phyloP scores from a whole-genome alignment of 2,113 vertebrate genomes.

The Malurus alboscapulatus region DNA sequence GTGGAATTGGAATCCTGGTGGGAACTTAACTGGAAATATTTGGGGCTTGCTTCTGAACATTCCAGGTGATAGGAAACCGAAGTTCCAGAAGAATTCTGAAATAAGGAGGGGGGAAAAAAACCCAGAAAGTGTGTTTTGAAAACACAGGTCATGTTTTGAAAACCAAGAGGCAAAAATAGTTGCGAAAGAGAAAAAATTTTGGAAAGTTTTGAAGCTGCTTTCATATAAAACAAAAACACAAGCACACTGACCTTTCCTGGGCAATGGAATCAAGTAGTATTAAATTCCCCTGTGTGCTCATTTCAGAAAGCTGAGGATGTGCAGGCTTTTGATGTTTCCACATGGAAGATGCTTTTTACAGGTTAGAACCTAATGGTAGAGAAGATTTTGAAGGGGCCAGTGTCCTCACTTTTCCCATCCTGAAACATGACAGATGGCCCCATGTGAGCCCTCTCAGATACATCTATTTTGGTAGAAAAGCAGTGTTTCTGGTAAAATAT shows the following conservation, averaged over 20 bases:
- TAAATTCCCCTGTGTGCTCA: background rate
- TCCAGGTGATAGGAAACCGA: background rate
- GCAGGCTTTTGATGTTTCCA: background rate
- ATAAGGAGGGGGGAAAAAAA: background rate
- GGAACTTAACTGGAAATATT: background rate
- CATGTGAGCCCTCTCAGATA: background rate
- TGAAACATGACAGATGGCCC: background rate
- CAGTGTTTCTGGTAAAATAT: background rate
- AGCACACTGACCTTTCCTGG: background rate
- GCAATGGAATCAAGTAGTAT: background rate
- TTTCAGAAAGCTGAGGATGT: background rate
- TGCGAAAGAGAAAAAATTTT: background rate
- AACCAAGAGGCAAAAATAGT: background rate
- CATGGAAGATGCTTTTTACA: background rate
- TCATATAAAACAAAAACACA: background rate
- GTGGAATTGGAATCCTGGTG: background rate
- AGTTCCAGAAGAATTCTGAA: background rate
- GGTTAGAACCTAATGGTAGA: background rate
- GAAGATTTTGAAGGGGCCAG: background rate
- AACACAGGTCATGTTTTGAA: background rate
- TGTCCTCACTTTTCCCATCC: background rate
- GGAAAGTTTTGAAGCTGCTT: background rate
- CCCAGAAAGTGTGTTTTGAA: background rate
- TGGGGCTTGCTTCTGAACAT: background rate
- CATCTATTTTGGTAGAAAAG: background rate